Conservation (phyloP, 2,888 invertebrate genomes). For the Drosophila koepferae region DNA sequence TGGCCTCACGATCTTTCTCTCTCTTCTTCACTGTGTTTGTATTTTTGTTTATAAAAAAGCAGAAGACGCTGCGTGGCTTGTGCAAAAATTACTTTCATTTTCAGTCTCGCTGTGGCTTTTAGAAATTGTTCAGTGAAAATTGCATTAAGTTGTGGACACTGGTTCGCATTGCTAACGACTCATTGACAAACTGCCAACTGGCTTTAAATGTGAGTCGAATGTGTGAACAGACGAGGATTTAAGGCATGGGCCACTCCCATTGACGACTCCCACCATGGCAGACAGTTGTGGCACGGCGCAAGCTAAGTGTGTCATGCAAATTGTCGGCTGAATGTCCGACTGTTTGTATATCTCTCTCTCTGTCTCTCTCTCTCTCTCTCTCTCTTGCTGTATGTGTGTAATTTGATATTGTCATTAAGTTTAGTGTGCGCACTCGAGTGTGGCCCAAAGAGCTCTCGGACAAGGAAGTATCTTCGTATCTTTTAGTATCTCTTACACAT, state of each 20-base stretch:
- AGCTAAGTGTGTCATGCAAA: conserved; percentile 77
- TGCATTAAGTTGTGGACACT: conserved; percentile 38
- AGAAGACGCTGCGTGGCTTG: conserved; percentile 37
- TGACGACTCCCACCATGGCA: conserved; percentile 2
- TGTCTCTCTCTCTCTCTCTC: neutral
- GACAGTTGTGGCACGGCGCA: conserved; percentile 20
- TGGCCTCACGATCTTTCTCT: conserved; percentile 62
- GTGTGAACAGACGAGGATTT: conserved; percentile 54
- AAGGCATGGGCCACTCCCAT: conserved; percentile 30
- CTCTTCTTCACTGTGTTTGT: conserved; percentile 29
- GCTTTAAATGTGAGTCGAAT: conserved; percentile 55
- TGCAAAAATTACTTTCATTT: conserved; percentile 67
- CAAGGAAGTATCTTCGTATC: conserved; percentile 68
- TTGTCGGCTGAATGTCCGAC: conserved; percentile 45
- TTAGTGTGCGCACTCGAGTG: conserved; percentile 76
- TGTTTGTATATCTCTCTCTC: conserved; percentile 19
- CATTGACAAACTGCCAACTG: conserved; percentile 68
- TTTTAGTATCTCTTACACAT: conserved; percentile 64
- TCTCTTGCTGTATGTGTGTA: conserved; percentile 39
- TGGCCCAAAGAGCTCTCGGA: conserved; percentile 61
- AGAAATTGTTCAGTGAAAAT: conserved; percentile 74
- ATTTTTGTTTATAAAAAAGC: conserved; percentile 38
- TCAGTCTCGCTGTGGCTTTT: conserved; percentile 41
- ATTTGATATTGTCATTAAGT: conserved; percentile 79
- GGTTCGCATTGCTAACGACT: conserved; percentile 57